These are phyloP conservation scores for Buteo buteo DNA, from an alignment of 2,113 vertebrate genomes.

Conservation along the genomic window DNA sequence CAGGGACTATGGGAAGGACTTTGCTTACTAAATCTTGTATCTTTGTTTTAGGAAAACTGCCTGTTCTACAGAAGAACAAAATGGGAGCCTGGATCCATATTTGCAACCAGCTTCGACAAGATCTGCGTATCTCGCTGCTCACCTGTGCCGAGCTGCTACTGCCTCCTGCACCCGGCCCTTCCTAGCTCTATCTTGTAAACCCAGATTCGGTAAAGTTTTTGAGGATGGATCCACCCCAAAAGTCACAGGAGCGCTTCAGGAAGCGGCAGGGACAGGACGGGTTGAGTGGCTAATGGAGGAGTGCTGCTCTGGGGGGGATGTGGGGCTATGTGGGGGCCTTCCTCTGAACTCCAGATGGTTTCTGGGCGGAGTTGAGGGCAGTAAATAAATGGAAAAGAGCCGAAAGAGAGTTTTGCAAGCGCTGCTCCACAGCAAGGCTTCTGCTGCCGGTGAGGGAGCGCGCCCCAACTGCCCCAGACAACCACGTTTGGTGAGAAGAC, in stretches of 20 bases:
- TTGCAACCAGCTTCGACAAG: background rate
- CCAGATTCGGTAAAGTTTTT: background rate
- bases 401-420: background rate
- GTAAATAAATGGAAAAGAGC: background rate
- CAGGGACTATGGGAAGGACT: background rate
- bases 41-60: background rate
- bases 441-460: too few relatives aligned
- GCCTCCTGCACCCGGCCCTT: background rate
- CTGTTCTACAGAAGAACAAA: background rate
- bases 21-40: background rate
- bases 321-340: accelerated
- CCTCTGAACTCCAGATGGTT: background rate
- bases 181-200: background rate
- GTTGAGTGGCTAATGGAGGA: accelerated
- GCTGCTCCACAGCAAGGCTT: accelerated
- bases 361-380: background rate
- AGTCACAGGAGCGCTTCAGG: background rate
- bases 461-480: background rate
- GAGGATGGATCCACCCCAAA: background rate
- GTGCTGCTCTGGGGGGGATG: accelerated
- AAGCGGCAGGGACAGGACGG: too few relatives aligned
- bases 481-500: background rate
- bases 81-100: background rate
- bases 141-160: accelerated
- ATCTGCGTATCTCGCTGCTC: background rate